phyloP scores from a whole-genome alignment of 2,797 vertebrate genomes.

The Carcharodon carcharias region DNA sequence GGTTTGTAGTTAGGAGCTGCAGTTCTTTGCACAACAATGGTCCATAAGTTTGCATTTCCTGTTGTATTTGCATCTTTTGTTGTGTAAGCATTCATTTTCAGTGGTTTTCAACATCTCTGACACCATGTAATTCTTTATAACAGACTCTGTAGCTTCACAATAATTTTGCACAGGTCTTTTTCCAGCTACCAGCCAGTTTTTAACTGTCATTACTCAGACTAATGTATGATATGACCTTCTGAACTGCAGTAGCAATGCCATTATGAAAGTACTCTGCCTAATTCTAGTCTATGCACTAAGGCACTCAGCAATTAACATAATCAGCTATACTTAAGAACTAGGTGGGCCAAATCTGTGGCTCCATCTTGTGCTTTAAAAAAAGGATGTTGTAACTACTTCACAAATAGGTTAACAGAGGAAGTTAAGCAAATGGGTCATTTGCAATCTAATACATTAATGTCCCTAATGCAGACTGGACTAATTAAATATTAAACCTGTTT shows the following conservation, averaged over 20 bases:
- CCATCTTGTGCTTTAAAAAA: background rate
- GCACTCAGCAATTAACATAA: background rate
- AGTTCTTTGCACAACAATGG: background rate
- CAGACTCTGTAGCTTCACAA: background rate
- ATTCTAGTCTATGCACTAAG: background rate
- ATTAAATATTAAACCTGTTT: constrained; percentile 2
- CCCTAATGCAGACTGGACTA: background rate
- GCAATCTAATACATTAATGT: background rate
- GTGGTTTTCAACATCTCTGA: background rate
- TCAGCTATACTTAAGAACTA: background rate
- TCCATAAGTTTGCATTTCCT: background rate
- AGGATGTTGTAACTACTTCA: background rate
- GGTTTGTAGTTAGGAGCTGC: background rate
- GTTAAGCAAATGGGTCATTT: background rate
- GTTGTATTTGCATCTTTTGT: background rate
- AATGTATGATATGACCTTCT: background rate
- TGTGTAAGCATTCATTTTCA: background rate
- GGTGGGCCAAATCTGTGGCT: background rate
- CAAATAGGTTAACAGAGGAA: background rate
- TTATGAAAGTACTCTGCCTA: background rate
- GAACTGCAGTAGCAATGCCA: background rate
- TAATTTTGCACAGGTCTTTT: background rate
- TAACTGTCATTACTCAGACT: background rate
- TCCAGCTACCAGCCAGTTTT: too few relatives aligned
- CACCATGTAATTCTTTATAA: background rate